Base-by-base conservation (phyloP, 2,113 vertebrate species). In the Caranx melampygus region DNA sequence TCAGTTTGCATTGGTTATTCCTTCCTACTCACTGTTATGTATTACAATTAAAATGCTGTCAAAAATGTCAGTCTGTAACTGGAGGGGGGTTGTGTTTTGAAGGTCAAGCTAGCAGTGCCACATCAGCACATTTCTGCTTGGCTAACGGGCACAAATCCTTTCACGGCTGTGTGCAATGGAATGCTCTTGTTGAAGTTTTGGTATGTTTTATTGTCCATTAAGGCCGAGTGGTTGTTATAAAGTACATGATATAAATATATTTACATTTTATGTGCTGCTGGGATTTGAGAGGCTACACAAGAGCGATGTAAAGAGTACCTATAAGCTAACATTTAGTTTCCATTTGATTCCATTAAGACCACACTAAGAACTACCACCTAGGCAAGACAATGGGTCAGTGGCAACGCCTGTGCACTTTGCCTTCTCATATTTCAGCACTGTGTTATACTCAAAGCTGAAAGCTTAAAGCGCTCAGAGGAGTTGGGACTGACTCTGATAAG, bases 311-410 rank as follows among this genome's bases (percentile, higher is more conserved):
- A 82, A 62, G 69, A 57, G 55, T 44, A 59, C 8, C 65, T 44
- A 45, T n/a, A 55, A 51, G 31, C 62, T 42, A 55, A 69, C 59
- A 61, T 68, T 49, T 55, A 26, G 9, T 70, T 61, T 63, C 20
- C 40, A 73, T 69, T 72, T 40, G 33, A 63, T 77, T 64, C 75
- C 82, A 88, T 85, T 88, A 86, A 82, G 72, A 70, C 47, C 81
- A 82, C 68, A 88, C 21, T 14, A 26, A 72, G 40, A 77, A 52
- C 20, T 49, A 62, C 4, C 26, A 34, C 45, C 57, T 44, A 64
- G 70, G 76, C 66, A 84, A 57, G 16, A 58, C 15, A 75, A 40
- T 20, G 51, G 78, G 42, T 81, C 59, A 58, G 18, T 15, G 37
- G 47, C n/a, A n/a, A 79, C 8, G 57, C 18, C 64, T 54, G 59